Base-by-base conservation (phyloP, 1,140 invertebrate species). In the Zaprionus kolodkinae region DNA sequence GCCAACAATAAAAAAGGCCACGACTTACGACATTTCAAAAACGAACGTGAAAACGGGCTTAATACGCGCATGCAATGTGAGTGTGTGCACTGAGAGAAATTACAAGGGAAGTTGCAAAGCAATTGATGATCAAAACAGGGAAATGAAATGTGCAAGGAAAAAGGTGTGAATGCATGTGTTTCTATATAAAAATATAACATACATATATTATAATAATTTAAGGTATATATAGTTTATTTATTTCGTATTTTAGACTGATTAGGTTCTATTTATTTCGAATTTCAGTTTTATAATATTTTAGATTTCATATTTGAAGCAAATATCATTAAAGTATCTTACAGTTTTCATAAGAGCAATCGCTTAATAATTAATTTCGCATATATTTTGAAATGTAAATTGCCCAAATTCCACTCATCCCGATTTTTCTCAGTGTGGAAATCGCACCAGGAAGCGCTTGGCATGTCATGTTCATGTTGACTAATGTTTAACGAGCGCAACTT, bases 391-490 rank as follows among this genome's bases (percentile, higher is more conserved):
- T 30, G 27, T 30, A 30, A 30, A 30, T 25, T 52, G 25, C 21
- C 10, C 3, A 48, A 33, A 17, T 7, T 6, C 0, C 0, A 7
- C 25, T 25, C 11, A 27, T 12, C 10, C 10, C 17, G 1, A 13
- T 33, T 55, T 30, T 55, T 30, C 13, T 45, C 52, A 55, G 52
- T 55, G 52, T 27, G 9, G 11, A 50, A 17, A 45, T 35, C 27
- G 30, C 30, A n/a, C 48, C 61, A 35, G 30, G 61, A 33, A 66
- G 27, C 38, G 38, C 52, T 55, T 27, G 68, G 57, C 70, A 68
- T 75, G 77, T 87, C 84, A 76, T 86, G 80, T 87, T 87, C 73
- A 75, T 77, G 83, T 89, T 87, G 84, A 87, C 84, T 87, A 87
- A 87, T 87, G 84, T 88, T 76, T 66, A 88, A 78, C 76, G 84